A percentile compares a stretch with the other conserved stretches of the same genome.
phyloP scores from a whole-genome alignment of 2,888 invertebrate species.

The Pantelozetes paolii region DNA sequence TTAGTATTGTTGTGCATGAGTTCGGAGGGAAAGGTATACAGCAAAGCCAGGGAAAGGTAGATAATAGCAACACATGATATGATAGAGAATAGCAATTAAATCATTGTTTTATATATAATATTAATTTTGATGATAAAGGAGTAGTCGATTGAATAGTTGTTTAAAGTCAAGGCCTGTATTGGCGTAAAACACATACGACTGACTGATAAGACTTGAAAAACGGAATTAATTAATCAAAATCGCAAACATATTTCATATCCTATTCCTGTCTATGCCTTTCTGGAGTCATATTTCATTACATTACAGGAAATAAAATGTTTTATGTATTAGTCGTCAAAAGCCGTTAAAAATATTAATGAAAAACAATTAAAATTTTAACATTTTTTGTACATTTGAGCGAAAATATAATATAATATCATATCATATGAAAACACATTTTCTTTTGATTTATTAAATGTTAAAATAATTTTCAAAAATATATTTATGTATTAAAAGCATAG shows the following conservation, averaged over 20 bases:
- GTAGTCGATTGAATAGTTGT: not conserved
- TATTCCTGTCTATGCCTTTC: slow-evolving; percentile 2
- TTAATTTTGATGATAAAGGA: not conserved
- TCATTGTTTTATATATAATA: not conserved
- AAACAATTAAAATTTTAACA: not conserved
- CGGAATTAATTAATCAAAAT: slow-evolving; percentile 23
- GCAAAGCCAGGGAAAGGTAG: not conserved
- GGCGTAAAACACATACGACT: not conserved
- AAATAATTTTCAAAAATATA: not conserved
- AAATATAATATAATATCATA: too few relatives aligned
- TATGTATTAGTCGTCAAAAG: slow-evolving; percentile 20
- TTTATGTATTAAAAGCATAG: slow-evolving; percentile 1
- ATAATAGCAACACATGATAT: not conserved
- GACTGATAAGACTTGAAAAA: not conserved
- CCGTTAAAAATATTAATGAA: slow-evolving; percentile 16
- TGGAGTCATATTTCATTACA: not conserved
- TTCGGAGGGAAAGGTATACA: too few relatives aligned
- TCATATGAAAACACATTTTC: slow-evolving; percentile 14
- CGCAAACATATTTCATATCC: slow-evolving; percentile 18
- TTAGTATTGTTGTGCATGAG: not conserved
- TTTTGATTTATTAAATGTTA: not conserved
- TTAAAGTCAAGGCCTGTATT: slow-evolving; percentile 22
- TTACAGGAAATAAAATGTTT: slow-evolving; percentile 4
- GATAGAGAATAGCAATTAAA: not conserved
- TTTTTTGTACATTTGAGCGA: slow-evolving; percentile 32